Conservation (phyloP, 2,888 invertebrate species). For the Stegana nigrithorax region DNA sequence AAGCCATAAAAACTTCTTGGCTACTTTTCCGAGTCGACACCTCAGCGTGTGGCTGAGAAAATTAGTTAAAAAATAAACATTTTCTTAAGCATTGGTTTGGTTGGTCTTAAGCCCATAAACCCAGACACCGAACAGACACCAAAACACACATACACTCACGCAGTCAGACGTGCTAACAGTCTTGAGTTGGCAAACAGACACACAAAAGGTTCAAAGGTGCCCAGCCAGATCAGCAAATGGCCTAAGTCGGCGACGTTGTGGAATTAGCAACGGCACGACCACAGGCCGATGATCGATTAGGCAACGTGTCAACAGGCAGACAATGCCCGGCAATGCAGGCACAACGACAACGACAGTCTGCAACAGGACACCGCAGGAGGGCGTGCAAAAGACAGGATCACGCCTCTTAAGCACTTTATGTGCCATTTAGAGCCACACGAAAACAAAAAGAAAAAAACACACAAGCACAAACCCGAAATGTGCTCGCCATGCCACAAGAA, state of each 20-base stretch:
- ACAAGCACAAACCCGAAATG: slow-evolving; percentile 29
- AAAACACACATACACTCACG: slow-evolving; percentile 17
- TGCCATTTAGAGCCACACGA: not conserved
- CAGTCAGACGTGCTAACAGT: not conserved
- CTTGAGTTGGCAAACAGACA: too few relatives aligned
- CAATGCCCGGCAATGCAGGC: slow-evolving; percentile 1
- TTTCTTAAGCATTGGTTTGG: too few relatives aligned
- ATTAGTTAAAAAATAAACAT: too few relatives aligned
- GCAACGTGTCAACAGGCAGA: slow-evolving; percentile 36
- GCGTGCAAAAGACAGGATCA: slow-evolving; percentile 59
- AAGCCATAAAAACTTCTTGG: too few relatives aligned
- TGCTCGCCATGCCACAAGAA: slow-evolving; percentile 6
- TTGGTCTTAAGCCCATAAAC: not conserved
- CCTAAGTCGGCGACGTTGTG: too few relatives aligned
- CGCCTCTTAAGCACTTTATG: slow-evolving; percentile 53
- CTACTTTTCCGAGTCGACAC: too few relatives aligned
- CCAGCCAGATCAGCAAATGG: slow-evolving; percentile 5
- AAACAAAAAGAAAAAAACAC: too few relatives aligned
- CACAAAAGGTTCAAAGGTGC: not conserved
- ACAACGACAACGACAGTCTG: slow-evolving; percentile 7
- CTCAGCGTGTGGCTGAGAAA: slow-evolving; percentile 47
- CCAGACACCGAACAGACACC: too few relatives aligned
- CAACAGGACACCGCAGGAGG: slow-evolving; percentile 47
- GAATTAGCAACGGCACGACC: too few relatives aligned
- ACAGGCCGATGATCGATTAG: slow-evolving; percentile 56